Evolutionary conservation across 2,113 vertebrate genomes (phyloP).

Genomic region (Tympanuchus pallidicinctus): DNA sequence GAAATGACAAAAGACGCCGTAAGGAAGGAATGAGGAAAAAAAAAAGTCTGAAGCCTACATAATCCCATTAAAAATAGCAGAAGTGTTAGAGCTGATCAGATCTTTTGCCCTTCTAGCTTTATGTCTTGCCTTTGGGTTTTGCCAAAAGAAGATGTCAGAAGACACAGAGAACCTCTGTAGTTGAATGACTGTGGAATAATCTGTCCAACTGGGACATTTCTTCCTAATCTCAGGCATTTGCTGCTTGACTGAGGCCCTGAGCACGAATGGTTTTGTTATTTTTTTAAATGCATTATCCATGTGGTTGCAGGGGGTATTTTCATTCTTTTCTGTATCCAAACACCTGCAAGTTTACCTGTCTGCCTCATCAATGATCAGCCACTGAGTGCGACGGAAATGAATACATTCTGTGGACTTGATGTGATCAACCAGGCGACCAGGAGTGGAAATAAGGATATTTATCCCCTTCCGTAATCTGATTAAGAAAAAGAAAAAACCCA

Average conservation of each 20-base stretch:
- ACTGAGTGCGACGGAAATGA: slow-evolving; percentile 84
- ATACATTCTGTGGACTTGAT: slow-evolving; percentile 91
- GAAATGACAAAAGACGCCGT: background rate
- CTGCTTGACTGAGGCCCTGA: background rate
- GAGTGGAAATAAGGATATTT: slow-evolving; percentile 94
- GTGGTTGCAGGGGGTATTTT: background rate
- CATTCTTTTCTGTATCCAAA: background rate
- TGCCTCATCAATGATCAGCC: slow-evolving; percentile 95
- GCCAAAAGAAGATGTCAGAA: background rate
- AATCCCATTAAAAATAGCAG: background rate
- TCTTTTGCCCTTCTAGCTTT: background rate
- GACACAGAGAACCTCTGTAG: background rate
- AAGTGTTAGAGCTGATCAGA: background rate
- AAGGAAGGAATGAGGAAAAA: background rate
- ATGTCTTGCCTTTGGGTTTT: background rate
- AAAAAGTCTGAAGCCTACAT: background rate
- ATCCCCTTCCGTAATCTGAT: slow-evolving; percentile 93
- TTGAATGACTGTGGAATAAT: background rate
- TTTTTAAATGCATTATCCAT: background rate
- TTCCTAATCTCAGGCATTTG: background rate
- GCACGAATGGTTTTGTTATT: background rate
- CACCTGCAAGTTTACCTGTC: slow-evolving; percentile 84
- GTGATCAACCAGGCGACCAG: slow-evolving; percentile 95
- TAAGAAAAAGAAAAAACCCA: background rate
- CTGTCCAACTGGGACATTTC: background rate